Conservation (phyloP, 2,888 invertebrate species). For the Cataglyphis cursor region DNA sequence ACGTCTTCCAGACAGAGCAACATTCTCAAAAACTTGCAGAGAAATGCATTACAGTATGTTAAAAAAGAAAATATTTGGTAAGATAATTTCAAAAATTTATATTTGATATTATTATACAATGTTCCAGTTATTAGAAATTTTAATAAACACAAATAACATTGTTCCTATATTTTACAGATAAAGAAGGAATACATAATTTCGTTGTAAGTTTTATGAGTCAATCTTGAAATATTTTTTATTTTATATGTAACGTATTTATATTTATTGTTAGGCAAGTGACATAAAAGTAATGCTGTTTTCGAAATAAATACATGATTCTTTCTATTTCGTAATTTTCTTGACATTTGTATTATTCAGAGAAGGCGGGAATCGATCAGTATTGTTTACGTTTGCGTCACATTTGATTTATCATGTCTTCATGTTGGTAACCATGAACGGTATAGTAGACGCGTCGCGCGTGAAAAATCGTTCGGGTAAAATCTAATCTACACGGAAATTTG, state of each 20-base stretch:
- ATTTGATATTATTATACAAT: conserved; percentile 30
- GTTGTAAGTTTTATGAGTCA: conserved; percentile 86
- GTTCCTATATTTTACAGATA: conserved; percentile 88
- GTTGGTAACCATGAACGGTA: neutral
- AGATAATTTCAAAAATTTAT: conserved; percentile 2
- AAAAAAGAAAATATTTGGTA: conserved; percentile 78
- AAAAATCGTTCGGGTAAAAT: neutral
- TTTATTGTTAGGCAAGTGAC: neutral
- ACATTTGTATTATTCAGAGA: neutral
- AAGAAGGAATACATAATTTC: conserved; percentile 89
- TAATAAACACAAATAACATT: conserved; percentile 46
- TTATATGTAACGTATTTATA: neutral
- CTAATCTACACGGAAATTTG: neutral
- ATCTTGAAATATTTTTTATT: conserved; percentile 17
- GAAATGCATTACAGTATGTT: conserved; percentile 79
- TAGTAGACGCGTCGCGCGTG: neutral
- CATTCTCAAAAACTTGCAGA: conserved; percentile 79
- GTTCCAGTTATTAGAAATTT: neutral
- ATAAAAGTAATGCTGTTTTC: neutral
- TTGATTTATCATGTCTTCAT: neutral
- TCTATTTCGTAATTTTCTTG: neutral
- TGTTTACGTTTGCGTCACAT: neutral
- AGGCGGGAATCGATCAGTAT: neutral
- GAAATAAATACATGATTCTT: neutral
- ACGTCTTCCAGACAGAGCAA: conserved; percentile 80